Percentiles rank a stretch among this genome's conserved stretches.
Conservation (phyloP, 1,140 invertebrate species). For the Colletes gigas region DNA sequence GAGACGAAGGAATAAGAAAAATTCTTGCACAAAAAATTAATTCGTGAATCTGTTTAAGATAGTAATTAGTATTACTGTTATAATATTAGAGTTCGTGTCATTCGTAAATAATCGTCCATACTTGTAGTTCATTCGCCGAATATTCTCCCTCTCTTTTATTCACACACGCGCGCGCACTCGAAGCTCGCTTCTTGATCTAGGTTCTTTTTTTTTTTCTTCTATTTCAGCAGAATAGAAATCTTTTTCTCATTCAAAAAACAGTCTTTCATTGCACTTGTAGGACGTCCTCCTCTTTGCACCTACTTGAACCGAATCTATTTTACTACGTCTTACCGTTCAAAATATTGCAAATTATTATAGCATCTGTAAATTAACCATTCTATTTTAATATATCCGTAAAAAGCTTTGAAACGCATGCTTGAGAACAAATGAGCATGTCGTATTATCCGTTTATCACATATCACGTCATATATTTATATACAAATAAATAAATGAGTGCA, state of each 20-base stretch:
- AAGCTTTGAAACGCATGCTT: conserved; percentile 3
- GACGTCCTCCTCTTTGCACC: conserved; percentile 46
- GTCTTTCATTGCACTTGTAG: conserved; percentile 69
- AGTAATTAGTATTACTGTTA: conserved; percentile 59
- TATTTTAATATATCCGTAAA: conserved; percentile 24
- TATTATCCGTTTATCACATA: conserved; percentile 1
- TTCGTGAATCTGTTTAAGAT: conserved; percentile 44
- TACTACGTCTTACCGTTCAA: not conserved
- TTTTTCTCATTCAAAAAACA: conserved; percentile 66
- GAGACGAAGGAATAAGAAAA: conserved; percentile 33
- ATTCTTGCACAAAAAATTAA: conserved; percentile 62
- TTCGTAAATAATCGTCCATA: conserved; percentile 51
- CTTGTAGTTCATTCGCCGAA: conserved; percentile 42
- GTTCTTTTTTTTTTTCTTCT: conserved; percentile 34
- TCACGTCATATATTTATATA: conserved; percentile 52
- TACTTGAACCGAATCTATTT: conserved; percentile 30
- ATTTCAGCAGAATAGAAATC: conserved; percentile 49
- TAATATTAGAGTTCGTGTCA: conserved; percentile 56
- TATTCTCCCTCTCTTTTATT: conserved; percentile 32
- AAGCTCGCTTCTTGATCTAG: conserved; percentile 21
- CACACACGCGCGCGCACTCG: conserved; percentile 29
- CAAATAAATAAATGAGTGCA: conserved; percentile 54
- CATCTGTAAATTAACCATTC: not conserved
- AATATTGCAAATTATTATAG: not conserved
- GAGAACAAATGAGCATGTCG: conserved; percentile 15